A percentile compares a stretch with the other conserved stretches of the same genome.
These are phyloP conservation scores for Tolypeutes matacus DNA, from an alignment of 2,797 vertebrate genomes.

Conservation along the genomic window DNA sequence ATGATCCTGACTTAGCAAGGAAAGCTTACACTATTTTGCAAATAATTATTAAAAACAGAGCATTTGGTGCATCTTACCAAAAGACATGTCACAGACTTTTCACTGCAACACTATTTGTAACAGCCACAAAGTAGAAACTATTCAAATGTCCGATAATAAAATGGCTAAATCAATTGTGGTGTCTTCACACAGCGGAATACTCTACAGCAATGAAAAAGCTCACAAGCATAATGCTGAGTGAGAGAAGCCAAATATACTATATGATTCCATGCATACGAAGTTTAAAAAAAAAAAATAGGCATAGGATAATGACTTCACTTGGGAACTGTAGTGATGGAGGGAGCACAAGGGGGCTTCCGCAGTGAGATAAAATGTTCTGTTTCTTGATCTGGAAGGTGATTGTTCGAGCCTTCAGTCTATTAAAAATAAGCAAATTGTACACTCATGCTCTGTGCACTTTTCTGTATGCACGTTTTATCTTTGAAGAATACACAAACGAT, in stretches of 20 bases:
- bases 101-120: background rate
- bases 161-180: background rate
- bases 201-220: background rate
- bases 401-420: fast-evolving
- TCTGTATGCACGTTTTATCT: background rate
- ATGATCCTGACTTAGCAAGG: background rate
- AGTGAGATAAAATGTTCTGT: background rate
- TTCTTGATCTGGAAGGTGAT: background rate
- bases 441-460: background rate
- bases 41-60: background rate
- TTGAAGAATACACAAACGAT: background rate
- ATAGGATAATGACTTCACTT: background rate
- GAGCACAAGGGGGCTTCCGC: background rate
- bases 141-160: background rate
- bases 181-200: background rate
- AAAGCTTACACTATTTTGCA: background rate
- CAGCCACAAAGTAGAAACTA: background rate
- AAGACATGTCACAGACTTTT: background rate
- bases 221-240: background rate
- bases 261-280: background rate
- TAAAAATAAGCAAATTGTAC: background rate
- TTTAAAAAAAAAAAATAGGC: background rate
- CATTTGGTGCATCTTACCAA: background rate
- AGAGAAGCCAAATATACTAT: background rate
- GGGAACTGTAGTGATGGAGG: background rate